A percentile compares a stretch with the other conserved stretches of the same genome.
phyloP scores from a whole-genome alignment of 2,113 vertebrate genomes.

The Sclerurus mexicanus region DNA sequence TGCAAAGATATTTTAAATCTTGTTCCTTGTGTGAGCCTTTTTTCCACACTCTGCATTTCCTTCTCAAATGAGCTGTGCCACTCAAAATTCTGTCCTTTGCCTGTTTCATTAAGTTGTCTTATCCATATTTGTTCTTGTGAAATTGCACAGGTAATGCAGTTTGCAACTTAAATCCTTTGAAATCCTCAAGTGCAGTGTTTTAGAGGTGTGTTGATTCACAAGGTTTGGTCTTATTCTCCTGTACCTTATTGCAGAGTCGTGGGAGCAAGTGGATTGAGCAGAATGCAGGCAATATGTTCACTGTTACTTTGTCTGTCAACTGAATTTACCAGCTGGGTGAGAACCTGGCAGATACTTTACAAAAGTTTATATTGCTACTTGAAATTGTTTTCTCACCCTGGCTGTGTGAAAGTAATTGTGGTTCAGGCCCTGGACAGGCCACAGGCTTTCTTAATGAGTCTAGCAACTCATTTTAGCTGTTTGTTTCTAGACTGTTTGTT shows the following conservation, averaged over 20 bases:
- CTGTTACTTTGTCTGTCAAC: conserved; percentile 20
- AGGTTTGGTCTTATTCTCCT: background rate
- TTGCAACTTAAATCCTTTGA: background rate
- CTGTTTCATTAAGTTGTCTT: background rate
- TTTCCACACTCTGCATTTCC: background rate
- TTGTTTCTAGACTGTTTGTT: background rate
- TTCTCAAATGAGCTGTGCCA: background rate
- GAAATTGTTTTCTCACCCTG: conserved; percentile 17
- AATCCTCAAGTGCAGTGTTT: background rate
- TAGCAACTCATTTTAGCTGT: background rate
- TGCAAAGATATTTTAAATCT: background rate
- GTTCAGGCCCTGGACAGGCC: background rate
- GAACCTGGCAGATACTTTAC: background rate
- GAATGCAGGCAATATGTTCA: conserved; percentile 1
- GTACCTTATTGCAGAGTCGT: background rate
- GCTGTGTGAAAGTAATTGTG: conserved; percentile 39
- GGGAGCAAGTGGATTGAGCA: background rate
- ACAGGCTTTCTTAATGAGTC: background rate
- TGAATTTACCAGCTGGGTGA: background rate
- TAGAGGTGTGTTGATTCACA: background rate
- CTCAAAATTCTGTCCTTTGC: background rate
- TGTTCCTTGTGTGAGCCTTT: background rate
- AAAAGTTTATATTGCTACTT: background rate
- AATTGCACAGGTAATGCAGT: background rate
- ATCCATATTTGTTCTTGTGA: background rate